Evolutionary conservation across 2,797 vertebrate genomes (phyloP).

Genomic region (Argentina silus): DNA sequence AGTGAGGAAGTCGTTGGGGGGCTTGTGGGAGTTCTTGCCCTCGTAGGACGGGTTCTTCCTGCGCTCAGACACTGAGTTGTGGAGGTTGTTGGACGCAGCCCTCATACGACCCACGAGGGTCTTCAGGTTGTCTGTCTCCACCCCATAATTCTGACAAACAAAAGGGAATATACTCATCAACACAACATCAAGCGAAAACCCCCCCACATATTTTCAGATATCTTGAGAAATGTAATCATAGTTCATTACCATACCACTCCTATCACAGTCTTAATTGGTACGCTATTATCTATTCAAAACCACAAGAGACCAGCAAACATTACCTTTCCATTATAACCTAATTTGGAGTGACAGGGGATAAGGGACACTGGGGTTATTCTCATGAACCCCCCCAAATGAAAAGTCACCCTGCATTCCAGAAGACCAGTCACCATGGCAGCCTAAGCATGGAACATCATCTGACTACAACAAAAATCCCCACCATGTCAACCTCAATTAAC

Average conservation of each 20-base stretch:
- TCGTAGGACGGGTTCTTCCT: constrained; percentile 84
- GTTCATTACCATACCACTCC: background rate
- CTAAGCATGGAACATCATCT: constrained; percentile 19
- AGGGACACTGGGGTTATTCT: constrained; percentile 41
- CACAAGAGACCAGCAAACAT: background rate
- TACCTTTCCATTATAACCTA: constrained; percentile 18
- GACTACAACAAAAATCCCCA: constrained; percentile 30
- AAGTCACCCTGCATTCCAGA: constrained; percentile 41
- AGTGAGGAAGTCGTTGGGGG: constrained; percentile 91
- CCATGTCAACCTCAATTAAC: constrained; percentile 5
- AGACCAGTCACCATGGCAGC: constrained; percentile 18
- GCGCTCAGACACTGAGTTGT: constrained; percentile 83
- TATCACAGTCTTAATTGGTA: background rate
- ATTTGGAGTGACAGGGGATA: constrained; percentile 38
- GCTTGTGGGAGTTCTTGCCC: constrained; percentile 80
- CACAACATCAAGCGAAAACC: constrained; percentile 5
- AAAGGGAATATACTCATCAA: background rate
- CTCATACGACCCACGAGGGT: constrained; percentile 86
- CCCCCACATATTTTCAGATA: constrained; percentile 14
- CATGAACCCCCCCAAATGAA: constrained; percentile 37
- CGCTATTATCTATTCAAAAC: background rate
- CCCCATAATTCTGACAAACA: constrained; percentile 84
- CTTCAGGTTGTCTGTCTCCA: constrained; percentile 94
- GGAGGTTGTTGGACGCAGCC: constrained; percentile 83
- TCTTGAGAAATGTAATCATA: constrained; percentile 18